Percentiles rank a stretch among this genome's conserved stretches.
phyloP scores from a whole-genome alignment of 2,113 vertebrate species.

The Tachysurus fulvidraco region DNA sequence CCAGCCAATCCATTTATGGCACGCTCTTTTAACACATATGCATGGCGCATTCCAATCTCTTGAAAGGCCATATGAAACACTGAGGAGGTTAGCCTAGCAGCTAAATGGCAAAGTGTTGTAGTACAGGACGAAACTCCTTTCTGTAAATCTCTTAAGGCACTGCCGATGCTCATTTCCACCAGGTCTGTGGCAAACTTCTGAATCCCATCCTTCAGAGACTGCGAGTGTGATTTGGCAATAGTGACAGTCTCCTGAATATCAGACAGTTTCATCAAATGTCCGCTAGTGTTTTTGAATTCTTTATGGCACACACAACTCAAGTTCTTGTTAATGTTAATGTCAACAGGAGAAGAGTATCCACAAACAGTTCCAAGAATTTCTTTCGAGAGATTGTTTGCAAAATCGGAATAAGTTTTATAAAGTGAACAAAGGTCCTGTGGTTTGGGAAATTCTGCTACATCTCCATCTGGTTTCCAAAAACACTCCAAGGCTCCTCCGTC shows the following conservation, averaged over 20 bases:
- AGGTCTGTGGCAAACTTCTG: conserved; percentile 91
- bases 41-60: conserved; percentile 87
- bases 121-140: conserved; percentile 93
- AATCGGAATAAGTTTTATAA: conserved; percentile 83
- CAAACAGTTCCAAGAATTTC: conserved; percentile 87
- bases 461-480: conserved; percentile 75
- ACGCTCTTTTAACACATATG: conserved; percentile 84
- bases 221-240: conserved; percentile 76
- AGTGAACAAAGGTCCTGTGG: conserved; percentile 72
- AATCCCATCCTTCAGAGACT: conserved; percentile 86
- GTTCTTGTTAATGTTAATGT: conserved; percentile 77
- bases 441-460: conserved; percentile 68
- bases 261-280: conserved; percentile 75
- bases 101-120: conserved; percentile 88
- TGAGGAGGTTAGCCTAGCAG: conserved; percentile 88
- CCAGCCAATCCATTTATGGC: conserved; percentile 88
- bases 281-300: conserved; percentile 72
- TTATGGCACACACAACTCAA: conserved; percentile 78
- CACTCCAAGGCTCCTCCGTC: conserved; percentile 79
- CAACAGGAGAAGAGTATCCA: conserved; percentile 72
- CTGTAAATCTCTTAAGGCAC: conserved; percentile 90
- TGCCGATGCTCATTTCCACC: conserved; percentile 92
- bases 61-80: conserved; percentile 97
- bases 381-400: conserved; percentile 84
- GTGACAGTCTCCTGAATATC: conserved; percentile 76